Evolutionary conservation across 2,888 invertebrate species (phyloP).

Genomic region (Megalurothrips usitatus): DNA sequence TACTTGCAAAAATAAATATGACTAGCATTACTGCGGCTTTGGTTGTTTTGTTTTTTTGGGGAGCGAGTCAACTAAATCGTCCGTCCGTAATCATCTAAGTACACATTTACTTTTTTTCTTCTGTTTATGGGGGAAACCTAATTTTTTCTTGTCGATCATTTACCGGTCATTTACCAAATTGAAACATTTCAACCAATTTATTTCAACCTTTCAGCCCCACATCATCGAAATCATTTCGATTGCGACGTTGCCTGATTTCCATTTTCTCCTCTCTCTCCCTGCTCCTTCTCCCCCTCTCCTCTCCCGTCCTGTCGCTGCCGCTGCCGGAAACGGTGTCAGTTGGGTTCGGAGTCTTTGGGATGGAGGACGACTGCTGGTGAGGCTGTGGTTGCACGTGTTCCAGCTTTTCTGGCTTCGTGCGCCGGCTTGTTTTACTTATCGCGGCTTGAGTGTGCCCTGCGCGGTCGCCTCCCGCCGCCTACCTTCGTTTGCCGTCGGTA

Average conservation of each 20-base stretch:
- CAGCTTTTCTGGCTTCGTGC: neutral
- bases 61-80: no score
- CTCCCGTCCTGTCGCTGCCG: neutral
- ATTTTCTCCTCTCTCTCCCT: neutral
- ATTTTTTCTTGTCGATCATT: no score
- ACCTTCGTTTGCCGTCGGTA: neutral
- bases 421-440: neutral
- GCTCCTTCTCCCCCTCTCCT: neutral
- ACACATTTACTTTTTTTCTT: no score
- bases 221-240: neutral
- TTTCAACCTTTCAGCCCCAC: no score
- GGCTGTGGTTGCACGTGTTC: neutral
- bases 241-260: neutral
- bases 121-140: no score
- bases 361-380: neutral
- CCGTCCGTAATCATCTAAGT: no score
- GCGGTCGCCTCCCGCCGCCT: neutral
- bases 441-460: neutral
- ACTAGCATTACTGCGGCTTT: no score
- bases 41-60: no score
- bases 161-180: no score
- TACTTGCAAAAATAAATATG: no score
- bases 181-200: no score
- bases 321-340: constrained; percentile 21
- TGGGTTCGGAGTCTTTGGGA: neutral